Conservation (phyloP, 2,797 vertebrate genomes). For the Sebastes kiyomatsui region DNA sequence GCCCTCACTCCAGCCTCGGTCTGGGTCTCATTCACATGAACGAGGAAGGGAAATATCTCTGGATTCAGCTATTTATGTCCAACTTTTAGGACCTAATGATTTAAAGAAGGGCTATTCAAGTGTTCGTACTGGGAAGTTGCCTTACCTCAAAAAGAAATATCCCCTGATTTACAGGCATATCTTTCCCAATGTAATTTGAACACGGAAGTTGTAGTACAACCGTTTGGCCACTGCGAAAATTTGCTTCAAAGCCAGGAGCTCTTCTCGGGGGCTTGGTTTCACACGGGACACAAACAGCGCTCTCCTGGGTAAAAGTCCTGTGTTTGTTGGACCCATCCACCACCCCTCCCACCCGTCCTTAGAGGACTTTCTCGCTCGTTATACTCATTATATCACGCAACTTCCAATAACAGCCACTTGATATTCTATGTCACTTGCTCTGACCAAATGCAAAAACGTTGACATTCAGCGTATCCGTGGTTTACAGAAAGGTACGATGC, state of each 20-base stretch:
- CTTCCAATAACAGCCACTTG: too few species aligned
- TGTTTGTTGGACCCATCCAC: not conserved
- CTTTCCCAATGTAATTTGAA: accelerated
- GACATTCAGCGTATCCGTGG: too few species aligned
- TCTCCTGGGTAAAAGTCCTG: not conserved
- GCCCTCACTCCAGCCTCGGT: accelerated
- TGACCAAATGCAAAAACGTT: too few species aligned
- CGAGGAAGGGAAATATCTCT: accelerated
- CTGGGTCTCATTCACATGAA: too few species aligned
- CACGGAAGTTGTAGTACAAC: too few species aligned
- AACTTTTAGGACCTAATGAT: too few species aligned
- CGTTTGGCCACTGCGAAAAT: accelerated
- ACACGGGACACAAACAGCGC: accelerated
- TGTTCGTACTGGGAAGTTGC: too few species aligned
- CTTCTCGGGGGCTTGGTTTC: not conserved
- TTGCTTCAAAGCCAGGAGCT: accelerated
- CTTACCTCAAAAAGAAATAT: accelerated
- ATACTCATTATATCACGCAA: too few species aligned
- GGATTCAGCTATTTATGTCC: too few species aligned
- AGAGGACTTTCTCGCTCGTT: too few species aligned
- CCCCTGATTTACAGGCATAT: accelerated
- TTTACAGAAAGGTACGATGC: accelerated
- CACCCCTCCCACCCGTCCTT: accelerated
- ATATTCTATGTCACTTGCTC: too few species aligned
- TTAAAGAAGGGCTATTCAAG: too few species aligned